Evolutionary conservation across 2,113 vertebrate genomes (phyloP), one percentile per base, ranked within the genome.

Genomic region (Labeo rohita): DNA sequence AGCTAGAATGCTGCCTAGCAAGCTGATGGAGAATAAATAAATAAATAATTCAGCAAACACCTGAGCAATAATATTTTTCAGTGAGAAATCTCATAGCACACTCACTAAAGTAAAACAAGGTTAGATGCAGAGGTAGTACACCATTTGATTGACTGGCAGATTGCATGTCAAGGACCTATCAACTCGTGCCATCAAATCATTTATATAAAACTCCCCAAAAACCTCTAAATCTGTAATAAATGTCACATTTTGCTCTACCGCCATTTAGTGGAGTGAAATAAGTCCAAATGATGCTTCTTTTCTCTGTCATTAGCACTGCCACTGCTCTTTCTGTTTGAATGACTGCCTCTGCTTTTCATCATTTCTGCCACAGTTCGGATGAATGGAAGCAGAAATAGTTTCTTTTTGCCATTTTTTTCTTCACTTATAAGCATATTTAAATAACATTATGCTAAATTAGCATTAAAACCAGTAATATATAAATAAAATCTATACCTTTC

Each of bases 161-260:
- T 21, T 59, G 56, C 56, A 34, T 66, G 63, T 66, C 63, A 66
- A 66, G n/a, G 63, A 65, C 61, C n/a, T 63, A 63, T 63, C n/a
- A 63, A 23, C 8, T 66, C 34, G 59, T 61, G 63, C 23, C 23
- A 34, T 66, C n/a, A 66, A 66, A 34, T 34, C 23, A 15, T 34
- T 66, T 66, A 28, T 66, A 66, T 13, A 1, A 66, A 66, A 13
- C 63, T 66, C 63, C 63, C 63, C 63, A 34, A 66, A 66, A 66
- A 61, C 10, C 63, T 12, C 5, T 66, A 66, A 28, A 28, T 66
- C 28, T 13, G 23, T 66, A 65, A 28, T 65, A 66, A 66, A 6
- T 66, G 28, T 66, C 63, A 34, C n/a, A 13, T 65, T 66, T 66
- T 28, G 28, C 23, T 66, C 23, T 34, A 66, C 63, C 28, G 63